Base-by-base conservation (phyloP, 2,113 vertebrate species). In the Alces alces region DNA sequence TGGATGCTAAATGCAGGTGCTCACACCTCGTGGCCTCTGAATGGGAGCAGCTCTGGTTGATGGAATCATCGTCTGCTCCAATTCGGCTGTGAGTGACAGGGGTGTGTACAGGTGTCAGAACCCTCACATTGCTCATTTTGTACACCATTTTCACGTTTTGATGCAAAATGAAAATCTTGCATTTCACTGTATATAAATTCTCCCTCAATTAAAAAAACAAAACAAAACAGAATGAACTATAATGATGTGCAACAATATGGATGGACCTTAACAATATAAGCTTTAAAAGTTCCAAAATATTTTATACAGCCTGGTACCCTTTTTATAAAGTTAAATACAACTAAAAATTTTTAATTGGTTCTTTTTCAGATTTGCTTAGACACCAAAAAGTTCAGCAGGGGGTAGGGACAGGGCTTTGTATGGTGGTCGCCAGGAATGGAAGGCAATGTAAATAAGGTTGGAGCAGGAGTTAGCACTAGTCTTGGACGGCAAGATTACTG, bases 1-100 rank as follows among this genome's bases (percentile, higher is more conserved):
- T 16, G 66, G 66, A 73, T 17, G 76, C 76, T 47, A 47, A 79
- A 79, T 3, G 27, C 76, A 47, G 76, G 43, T 3, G 8, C 76
- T 47, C 27, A 30, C 76, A 47, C 76, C 2, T 0, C 8, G 0
- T 11, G 76, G 76, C 43, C 27, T 79, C 76, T 79, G 15, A 16
- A 13, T 9, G 73, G 43, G 43, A 79, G 45, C 17, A n/a, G 30
- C 79, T 52, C 64, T 7, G 13, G n/a, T 19, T 2, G 55, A 30
- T 0, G 0, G 55, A 58, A 28, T 28, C 43, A 10, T 28, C 8
- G 0, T 36, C 33, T 8, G 17, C 12, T 45, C 39, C 1, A 1
- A 14, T 4, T 11, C 0, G 2, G n/a, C 78, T 30, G 17, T 25
- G 7, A 58, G 66, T 23, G 3, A 21, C 4, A 13, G 2, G 10